Percentiles rank a stretch among this genome's conserved stretches.
These are phyloP conservation scores for Buceros bicornis DNA, from an alignment of 2,797 vertebrate species.

Conservation along the genomic window DNA sequence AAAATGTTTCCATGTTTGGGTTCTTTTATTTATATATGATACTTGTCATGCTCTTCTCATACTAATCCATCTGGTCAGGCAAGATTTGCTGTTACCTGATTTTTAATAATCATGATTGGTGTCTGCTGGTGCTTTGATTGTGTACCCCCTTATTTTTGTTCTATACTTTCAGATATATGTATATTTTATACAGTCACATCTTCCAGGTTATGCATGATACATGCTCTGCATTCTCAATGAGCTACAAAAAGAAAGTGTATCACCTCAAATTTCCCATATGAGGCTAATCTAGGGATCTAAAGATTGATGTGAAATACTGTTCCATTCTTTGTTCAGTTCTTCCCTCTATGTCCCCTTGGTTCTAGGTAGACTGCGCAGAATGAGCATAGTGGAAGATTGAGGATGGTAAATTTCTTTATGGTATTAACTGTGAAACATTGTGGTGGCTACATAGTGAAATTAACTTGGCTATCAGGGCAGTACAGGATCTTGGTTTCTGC, in stretches of 20 bases:
- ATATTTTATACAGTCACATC: not conserved
- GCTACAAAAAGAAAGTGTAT: not conserved
- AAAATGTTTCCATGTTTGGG: not conserved
- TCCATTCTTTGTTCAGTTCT: not conserved
- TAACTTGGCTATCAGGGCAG: not conserved
- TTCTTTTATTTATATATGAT: not conserved
- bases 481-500: not conserved
- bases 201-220: not conserved
- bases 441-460: not conserved
- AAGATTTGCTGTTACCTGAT: not conserved
- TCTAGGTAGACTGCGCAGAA: not conserved
- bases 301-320: not conserved
- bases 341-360: not conserved
- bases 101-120: not conserved
- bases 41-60: not conserved
- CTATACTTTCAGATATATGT: not conserved
- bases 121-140: not conserved
- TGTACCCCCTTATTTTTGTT: not conserved
- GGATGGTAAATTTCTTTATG: not conserved
- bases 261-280: not conserved
- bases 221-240: not conserved
- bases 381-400: not conserved
- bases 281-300: not conserved
- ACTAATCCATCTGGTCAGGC: not conserved
- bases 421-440: not conserved